Evolutionary conservation across 2,888 invertebrate genomes (phyloP), one percentile per base, ranked within the genome.

Genomic region (Ophioninae sp.): DNA sequence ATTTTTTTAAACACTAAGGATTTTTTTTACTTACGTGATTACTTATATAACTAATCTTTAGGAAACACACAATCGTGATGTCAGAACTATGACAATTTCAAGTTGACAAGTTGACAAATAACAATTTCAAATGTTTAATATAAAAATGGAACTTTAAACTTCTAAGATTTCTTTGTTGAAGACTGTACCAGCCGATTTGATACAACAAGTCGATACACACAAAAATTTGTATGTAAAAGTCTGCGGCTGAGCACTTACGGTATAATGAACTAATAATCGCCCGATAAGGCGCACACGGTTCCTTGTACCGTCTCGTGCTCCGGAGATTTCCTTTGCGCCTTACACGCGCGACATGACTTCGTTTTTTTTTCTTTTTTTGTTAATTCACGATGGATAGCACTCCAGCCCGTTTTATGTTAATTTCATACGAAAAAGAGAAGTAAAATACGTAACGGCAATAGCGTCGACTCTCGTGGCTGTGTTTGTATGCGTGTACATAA

Each of bases 251-350:
- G 51, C 13, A 17, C 61, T 51, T 59, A 23, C 30, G 73, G 67
- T 39, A 76, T 76, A 76, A 82, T 84, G 79, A 81, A 79, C 79
- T 73, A 73, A 84, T 79, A 65, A 84, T 76, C 84, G 82, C 84
- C 79, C 81, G 79, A 84, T 41, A 76, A 30, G 68, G 20, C 44
- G 56, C 30, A 71, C 10, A 64, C 58, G 59, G 65, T 72, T 63
- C 69, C 58, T 63, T 77, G 65, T 56, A 10, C 56, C 22, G 59
- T 69, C 67, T 58, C 56, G 72, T 68, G 84, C 67, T 67, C 39
- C 22, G 20, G 59, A 41, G 20, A 23, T 30, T 72, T 61, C n/a
- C 61, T 58, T 67, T 22, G 75, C 37, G 75, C 67, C 23, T 22
- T 37, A 76, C 63, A 64, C 72, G 79, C 30, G 75, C 65, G 67